Conservation (phyloP, 1,140 invertebrate genomes). For the Zaprionus inermis region DNA sequence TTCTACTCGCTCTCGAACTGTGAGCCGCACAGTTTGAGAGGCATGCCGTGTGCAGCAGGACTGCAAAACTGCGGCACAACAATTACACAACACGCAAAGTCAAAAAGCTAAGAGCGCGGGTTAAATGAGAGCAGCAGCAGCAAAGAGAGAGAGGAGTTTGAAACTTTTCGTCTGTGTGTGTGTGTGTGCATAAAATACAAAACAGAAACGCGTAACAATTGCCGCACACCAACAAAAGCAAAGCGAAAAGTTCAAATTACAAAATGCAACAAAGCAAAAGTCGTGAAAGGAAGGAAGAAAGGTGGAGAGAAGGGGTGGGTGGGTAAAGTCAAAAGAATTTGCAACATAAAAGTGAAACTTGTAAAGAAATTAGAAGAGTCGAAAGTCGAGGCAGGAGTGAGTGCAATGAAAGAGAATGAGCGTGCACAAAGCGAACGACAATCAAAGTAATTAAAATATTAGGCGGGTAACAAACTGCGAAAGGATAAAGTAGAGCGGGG, state of each 20-base stretch:
- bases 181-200: conserved; percentile 7
- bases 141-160: not conserved
- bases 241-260: conserved; percentile 64
- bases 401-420: not conserved
- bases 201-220: conserved; percentile 29
- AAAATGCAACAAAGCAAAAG: conserved; percentile 71
- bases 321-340: conserved; percentile 57
- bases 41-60: conserved; percentile 20
- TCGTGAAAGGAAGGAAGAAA: conserved; percentile 12
- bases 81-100: conserved; percentile 21
- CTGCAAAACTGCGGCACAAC: conserved; percentile 8
- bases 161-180: conserved; percentile 19
- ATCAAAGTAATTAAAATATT: conserved; percentile 40
- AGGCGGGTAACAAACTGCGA: conserved; percentile 15
- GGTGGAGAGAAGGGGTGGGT: not conserved
- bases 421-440: conserved; percentile 25
- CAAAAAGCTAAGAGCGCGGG: conserved; percentile 37
- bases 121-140: conserved; percentile 16
- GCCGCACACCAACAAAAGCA: conserved; percentile 42
- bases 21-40: conserved; percentile 26
- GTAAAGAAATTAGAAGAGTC: conserved; percentile 51
- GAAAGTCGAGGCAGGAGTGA: conserved; percentile 10
- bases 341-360: conserved; percentile 70
- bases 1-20: conserved; percentile 11
- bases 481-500: not conserved